Percentiles rank a stretch among this genome's conserved stretches.
Conservation (phyloP, 2,888 invertebrate genomes). For the Deilephila porcellus region DNA sequence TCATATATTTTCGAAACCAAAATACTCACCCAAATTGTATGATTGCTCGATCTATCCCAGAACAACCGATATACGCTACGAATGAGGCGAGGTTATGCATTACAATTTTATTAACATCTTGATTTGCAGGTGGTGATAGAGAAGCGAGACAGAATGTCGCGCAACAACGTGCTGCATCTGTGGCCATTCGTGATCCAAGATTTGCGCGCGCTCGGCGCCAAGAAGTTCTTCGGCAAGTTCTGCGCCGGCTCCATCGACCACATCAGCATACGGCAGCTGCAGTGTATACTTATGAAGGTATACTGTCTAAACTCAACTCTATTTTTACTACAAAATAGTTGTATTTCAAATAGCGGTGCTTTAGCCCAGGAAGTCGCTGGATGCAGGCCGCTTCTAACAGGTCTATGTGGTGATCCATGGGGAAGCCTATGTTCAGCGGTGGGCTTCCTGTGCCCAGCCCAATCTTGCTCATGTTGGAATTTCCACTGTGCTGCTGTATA, state of each 20-base stretch:
- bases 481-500: no score
- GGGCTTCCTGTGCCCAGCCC: no score
- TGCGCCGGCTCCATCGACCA: slow-evolving; percentile 99
- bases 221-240: slow-evolving; percentile 99
- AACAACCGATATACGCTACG: neutral
- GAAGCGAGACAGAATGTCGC: slow-evolving; percentile 96
- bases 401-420: no score
- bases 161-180: slow-evolving; percentile 98
- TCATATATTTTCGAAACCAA: no score
- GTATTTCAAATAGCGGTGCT: no score
- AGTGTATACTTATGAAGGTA: slow-evolving; percentile 97
- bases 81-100: neutral
- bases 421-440: no score
- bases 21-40: no score
- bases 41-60: no score
- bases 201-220: slow-evolving; percentile 95
- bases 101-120: neutral
- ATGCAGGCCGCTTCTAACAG: no score
- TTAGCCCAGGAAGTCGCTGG: no score
- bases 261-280: slow-evolving; percentile 98
- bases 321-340: neutral
- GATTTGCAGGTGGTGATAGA: slow-evolving; percentile 91
- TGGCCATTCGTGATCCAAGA: slow-evolving; percentile 99
- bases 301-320: slow-evolving; percentile 1
- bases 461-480: no score